These are phyloP conservation scores for Deladenus siricidicola DNA, from an alignment of 2,888 invertebrate genomes.

Conservation along the genomic window DNA sequence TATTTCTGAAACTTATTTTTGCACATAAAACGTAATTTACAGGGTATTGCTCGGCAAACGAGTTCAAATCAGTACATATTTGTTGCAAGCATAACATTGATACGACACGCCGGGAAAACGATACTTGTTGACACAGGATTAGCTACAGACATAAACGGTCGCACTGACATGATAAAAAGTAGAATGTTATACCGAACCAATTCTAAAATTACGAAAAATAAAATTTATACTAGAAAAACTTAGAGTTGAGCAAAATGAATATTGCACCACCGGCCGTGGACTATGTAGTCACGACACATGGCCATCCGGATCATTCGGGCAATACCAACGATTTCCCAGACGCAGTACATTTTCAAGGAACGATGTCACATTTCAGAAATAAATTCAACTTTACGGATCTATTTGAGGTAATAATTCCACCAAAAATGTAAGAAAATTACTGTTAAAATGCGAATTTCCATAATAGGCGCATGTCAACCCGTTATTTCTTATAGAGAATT, in stretches of 20 bases:
- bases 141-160: conserved; percentile 49
- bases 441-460: no score
- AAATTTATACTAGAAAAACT: neutral
- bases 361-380: conserved; percentile 35
- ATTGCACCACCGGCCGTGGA: conserved; percentile 42
- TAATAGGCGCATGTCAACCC: neutral
- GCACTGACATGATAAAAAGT: conserved; percentile 44
- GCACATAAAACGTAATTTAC: conserved; percentile 10
- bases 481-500: conserved; percentile 1
- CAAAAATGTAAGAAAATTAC: no score
- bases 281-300: conserved; percentile 49
- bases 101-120: conserved; percentile 39
- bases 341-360: conserved; percentile 30
- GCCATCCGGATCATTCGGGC: conserved; percentile 47
- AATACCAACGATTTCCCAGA: conserved; percentile 35
- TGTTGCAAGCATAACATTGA: conserved; percentile 45
- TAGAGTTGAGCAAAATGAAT: conserved; percentile 29
- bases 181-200: neutral
- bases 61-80: conserved; percentile 40
- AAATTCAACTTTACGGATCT: conserved; percentile 37
- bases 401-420: conserved; percentile 17
- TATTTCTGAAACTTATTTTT: conserved; percentile 1
- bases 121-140: conserved; percentile 51
- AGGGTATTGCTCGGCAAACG: conserved; percentile 49
- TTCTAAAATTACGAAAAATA: neutral